Base-by-base conservation (phyloP, 2,797 vertebrate species). In the Fistularia tabacaria region DNA sequence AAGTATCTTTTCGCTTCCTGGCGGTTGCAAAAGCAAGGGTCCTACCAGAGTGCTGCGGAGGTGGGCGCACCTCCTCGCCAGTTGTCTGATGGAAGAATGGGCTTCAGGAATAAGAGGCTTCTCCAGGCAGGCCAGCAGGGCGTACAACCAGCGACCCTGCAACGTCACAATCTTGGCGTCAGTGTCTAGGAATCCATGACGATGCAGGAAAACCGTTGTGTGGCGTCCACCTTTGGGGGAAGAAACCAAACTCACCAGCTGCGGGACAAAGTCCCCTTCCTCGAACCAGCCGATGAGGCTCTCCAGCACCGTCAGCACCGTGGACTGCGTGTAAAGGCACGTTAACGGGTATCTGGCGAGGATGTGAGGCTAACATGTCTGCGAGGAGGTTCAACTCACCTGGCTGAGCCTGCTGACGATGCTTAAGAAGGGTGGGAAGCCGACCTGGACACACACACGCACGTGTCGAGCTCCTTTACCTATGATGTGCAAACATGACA, bases 371-470 rank as follows among this genome's bases (percentile, higher is more conserved):
- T 6, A 14, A 4, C 3, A 7, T 8, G 40, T n/a, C 6, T 45
- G 12, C 25, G 25, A 25, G 25, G 25, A 25, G 8, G 14, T 38
- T 6, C 10, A 14, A 15, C 47, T 84, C 90, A 98, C 97, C 93
- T 99, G 97, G 84, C 88, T 95, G 82, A 98, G 91, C 85, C 93
- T 93, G 89, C 96, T 97, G 64, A 97, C 91, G 50, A 99, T 98
- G 78, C 92, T 98, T 39, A 96, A 89, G 73, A 98, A 90, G 13
- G 97, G 96, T 60, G 97, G 96, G 81, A 98, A 98, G 48, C 97
- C 96, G 67, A 97, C 78, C 96, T 99, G 82, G 46, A 53, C 8
- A 39, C 4, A 38, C 10, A 15, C 37, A 12, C 14, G 9, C 12
- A 5, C 9, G 48, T 12, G 25, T 25, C 2, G 25, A 25, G 25